Base-by-base conservation (phyloP, 2,113 vertebrate species). In the Brachyhypopomus gauderio region DNA sequence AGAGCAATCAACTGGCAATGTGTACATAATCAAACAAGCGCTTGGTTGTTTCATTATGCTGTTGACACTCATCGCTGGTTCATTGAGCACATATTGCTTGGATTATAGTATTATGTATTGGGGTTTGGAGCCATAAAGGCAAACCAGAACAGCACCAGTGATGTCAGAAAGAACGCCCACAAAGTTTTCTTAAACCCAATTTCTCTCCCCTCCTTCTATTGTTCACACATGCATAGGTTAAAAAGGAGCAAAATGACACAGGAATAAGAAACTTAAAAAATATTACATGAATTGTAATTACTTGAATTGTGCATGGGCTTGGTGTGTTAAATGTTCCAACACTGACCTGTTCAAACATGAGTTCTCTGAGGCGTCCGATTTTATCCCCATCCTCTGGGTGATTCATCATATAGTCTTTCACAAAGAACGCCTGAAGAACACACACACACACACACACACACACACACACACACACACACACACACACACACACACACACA, bases 371-470 rank as follows among this genome's bases (percentile, higher is more conserved):
- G 17, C 96, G 94, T 30, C 95, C 92, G 30, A 99, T 99, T 90
- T 99, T 99, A 83, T 99, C 97, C 30, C 95, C 96, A n/a, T 99
- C 98, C 88, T 99, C 97, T 1, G 97, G 97, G 88, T 99, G 97
- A 91, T 95, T 98, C 90, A 97, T 91, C 70, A 97, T 76, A 23
- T 99, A 99, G 80, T 99, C 97, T 92, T 99, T 99, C 82, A 96
- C 90, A 85, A 99, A 99, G 90, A 99, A 99, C 38, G 97, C 97
- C 97, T 99, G 89, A 14, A 63, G 25, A 80, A 41, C 64, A 87
- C 55, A 83, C 75, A 67, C 14, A 78, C 80, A 75, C 30, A 81
- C 27, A 79, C 81, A 83, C 77, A 75, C 76, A 67, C 11, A 69
- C 38, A n/a, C 64, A 75, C 62, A 60, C 27, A 79, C 81, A 83